Conservation (phyloP, 2,888 invertebrate genomes). For the Sminthurides aquaticus region DNA sequence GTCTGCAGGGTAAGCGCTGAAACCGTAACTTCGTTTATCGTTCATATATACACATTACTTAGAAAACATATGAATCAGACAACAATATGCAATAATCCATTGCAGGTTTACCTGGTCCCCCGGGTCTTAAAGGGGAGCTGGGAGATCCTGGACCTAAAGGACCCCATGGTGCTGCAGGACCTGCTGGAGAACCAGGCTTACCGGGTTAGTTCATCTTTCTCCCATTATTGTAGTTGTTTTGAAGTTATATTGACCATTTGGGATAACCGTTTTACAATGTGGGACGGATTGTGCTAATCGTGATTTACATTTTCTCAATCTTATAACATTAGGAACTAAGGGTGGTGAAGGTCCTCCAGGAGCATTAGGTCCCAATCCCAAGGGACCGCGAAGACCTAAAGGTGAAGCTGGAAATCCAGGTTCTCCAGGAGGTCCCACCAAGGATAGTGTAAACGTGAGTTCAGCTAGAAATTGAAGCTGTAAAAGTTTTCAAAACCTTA, state of each 20-base stretch:
- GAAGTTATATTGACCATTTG: too few relatives aligned
- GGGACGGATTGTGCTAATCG: not conserved
- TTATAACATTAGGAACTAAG: constrained; percentile 50
- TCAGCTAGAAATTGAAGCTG: too few relatives aligned
- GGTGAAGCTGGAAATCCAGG: constrained; percentile 65
- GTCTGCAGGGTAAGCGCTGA: constrained; percentile 60
- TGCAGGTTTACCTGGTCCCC: constrained; percentile 57
- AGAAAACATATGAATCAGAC: too few relatives aligned
- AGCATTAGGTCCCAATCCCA: constrained; percentile 54
- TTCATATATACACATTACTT: too few relatives aligned
- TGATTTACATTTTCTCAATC: constrained; percentile 23
- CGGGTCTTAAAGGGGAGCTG: constrained; percentile 65
- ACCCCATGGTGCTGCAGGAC: constrained; percentile 58
- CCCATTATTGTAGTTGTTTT: too few relatives aligned
- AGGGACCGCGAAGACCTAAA: constrained; percentile 58
- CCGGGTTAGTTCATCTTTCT: constrained; percentile 51
- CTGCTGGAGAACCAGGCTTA: constrained; percentile 57
- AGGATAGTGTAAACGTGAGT: constrained; percentile 57
- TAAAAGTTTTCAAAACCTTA: too few relatives aligned
- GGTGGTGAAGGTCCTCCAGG: constrained; percentile 61
- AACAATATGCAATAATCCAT: too few relatives aligned
- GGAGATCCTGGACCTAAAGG: constrained; percentile 65
- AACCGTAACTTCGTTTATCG: too few relatives aligned
- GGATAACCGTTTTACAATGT: too few relatives aligned
- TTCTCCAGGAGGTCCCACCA: constrained; percentile 60